Conservation (phyloP, 1,140 invertebrate species). For the Drosophila mojavensis region DNA sequence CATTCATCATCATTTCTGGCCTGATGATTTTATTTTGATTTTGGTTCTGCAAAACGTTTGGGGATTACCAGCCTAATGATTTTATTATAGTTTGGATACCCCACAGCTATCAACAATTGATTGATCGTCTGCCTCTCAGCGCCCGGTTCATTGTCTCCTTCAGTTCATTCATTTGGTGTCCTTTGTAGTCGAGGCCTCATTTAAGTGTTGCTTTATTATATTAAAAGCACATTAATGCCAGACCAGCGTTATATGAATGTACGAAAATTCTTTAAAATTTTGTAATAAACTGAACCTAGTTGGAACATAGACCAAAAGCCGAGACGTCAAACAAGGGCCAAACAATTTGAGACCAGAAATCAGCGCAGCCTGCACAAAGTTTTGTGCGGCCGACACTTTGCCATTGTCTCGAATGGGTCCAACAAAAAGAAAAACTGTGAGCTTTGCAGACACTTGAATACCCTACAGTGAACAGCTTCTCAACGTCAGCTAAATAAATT, state of each 20-base stretch:
- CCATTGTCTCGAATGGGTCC: constrained; percentile 32
- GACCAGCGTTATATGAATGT: not conserved
- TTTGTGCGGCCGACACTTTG: constrained; percentile 32
- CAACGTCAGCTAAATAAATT: too few species aligned
- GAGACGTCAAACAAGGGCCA: constrained; percentile 35
- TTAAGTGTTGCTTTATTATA: constrained; percentile 54
- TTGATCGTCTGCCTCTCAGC: constrained; percentile 44
- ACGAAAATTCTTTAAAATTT: constrained; percentile 29
- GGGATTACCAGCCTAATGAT: constrained; percentile 78
- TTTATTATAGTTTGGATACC: constrained; percentile 77
- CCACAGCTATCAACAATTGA: constrained; percentile 48
- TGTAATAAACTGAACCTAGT: constrained; percentile 28
- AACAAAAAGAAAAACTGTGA: not conserved
- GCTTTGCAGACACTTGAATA: not conserved
- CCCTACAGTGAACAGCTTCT: not conserved
- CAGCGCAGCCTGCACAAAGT: constrained; percentile 37
- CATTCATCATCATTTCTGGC: constrained; percentile 76
- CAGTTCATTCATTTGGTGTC: constrained; percentile 27
- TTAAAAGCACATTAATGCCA: constrained; percentile 44
- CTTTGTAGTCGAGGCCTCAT: constrained; percentile 24
- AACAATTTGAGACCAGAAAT: constrained; percentile 45
- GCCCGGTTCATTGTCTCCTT: constrained; percentile 27
- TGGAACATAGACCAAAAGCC: constrained; percentile 24
- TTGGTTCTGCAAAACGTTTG: constrained; percentile 58
- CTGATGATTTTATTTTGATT: constrained; percentile 81